phyloP scores from a whole-genome alignment of 1,140 invertebrate genomes.

The Ostrea denselamellosa region DNA sequence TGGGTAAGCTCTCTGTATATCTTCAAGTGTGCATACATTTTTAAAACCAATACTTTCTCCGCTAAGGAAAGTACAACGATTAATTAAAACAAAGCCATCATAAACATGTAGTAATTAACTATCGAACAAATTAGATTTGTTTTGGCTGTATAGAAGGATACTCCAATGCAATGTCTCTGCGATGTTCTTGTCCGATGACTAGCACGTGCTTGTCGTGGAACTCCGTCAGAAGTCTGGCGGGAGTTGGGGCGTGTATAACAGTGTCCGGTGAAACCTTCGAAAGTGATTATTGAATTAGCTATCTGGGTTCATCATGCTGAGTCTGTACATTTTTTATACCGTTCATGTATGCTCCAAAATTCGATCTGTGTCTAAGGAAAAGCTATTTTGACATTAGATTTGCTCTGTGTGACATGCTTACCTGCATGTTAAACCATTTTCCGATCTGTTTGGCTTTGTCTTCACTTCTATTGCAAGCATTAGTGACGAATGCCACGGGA shows the following conservation, averaged over 20 bases:
- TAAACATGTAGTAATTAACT: not conserved
- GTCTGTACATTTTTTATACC: too few relatives aligned
- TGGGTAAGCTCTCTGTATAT: conserved; percentile 83
- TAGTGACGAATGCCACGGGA: conserved; percentile 86
- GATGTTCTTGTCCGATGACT: conserved; percentile 86
- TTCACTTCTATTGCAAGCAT: conserved; percentile 83
- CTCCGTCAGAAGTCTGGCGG: conserved; percentile 76
- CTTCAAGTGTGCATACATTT: conserved; percentile 83
- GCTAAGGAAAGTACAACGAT: conserved; percentile 55
- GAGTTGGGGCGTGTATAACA: conserved; percentile 78
- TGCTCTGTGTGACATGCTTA: conserved; percentile 67
- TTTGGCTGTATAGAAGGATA: conserved; percentile 61
- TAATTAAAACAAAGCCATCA: not conserved
- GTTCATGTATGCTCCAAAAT: too few relatives aligned
- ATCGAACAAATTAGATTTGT: not conserved
- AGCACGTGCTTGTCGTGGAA: conserved; percentile 85
- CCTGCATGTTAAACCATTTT: conserved; percentile 83
- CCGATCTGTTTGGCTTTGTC: conserved; percentile 84
- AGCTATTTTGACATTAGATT: too few relatives aligned
- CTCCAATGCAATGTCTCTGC: conserved; percentile 83
- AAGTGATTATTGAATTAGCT: not conserved
- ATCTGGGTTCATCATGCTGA: too few relatives aligned
- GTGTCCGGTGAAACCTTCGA: conserved; percentile 72
- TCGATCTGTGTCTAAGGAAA: too few relatives aligned
- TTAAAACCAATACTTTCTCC: conserved; percentile 83